These are phyloP conservation scores for Cisticola juncidis DNA, from an alignment of 2,113 vertebrate genomes.

Conservation along the genomic window DNA sequence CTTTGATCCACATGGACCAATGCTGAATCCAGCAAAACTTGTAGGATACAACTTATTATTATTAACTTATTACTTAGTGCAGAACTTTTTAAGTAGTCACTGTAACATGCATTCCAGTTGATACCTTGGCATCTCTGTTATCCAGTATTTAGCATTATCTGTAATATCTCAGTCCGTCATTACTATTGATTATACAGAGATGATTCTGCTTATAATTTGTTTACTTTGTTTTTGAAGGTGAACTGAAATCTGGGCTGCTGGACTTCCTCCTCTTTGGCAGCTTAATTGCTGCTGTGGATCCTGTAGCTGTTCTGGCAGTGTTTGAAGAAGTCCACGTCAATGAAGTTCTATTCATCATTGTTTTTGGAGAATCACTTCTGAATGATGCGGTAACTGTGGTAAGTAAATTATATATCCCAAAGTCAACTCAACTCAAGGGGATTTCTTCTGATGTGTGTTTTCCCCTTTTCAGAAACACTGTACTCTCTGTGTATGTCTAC, in stretches of 20 bases:
- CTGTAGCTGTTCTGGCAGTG: conserved; percentile 93
- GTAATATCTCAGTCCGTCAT: neutral
- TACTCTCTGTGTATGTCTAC: neutral
- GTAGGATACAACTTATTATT: neutral
- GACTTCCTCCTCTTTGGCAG: conserved; percentile 95
- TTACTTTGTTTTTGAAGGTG: conserved; percentile 69
- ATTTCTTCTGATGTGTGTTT: neutral
- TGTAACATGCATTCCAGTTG: neutral
- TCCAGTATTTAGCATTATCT: neutral
- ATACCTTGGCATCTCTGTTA: neutral
- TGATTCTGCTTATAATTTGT: neutral
- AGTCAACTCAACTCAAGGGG: neutral
- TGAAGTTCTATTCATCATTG: conserved; percentile 96
- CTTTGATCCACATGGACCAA: neutral
- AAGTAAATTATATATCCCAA: neutral
- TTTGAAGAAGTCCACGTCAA: conserved; percentile 98
- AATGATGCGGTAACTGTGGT: conserved; percentile 98
- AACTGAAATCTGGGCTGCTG: conserved; percentile 79
- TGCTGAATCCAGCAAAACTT: neutral
- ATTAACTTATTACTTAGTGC: neutral
- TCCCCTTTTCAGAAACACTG: neutral
- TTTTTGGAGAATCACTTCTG: conserved; percentile 96
- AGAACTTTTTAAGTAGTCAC: neutral
- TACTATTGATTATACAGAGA: neutral
- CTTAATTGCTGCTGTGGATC: conserved; percentile 92